Evolutionary conservation across 2,113 vertebrate species (phyloP).

Genomic region (Sceloporus tristichus): DNA sequence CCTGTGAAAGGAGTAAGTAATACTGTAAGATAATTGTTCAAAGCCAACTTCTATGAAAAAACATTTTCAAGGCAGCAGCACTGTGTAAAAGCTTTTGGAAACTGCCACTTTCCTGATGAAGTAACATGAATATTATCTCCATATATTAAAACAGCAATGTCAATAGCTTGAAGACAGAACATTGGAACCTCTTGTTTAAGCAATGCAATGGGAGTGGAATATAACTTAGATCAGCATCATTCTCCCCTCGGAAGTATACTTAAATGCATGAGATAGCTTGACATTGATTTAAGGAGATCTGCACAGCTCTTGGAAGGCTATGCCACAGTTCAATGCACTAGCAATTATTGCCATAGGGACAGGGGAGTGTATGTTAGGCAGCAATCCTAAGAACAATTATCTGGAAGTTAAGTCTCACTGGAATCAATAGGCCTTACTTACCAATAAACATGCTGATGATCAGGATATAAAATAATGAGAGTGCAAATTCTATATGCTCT

Average conservation of each 20-base stretch:
- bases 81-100: conserved; percentile 3
- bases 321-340: conserved; percentile 30
- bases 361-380: not conserved
- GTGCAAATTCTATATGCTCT: not conserved
- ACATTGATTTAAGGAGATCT: conserved; percentile 34
- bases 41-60: not conserved
- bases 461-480: not conserved
- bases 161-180: conserved; percentile 18
- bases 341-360: conserved; percentile 12
- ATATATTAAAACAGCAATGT: conserved; percentile 26
- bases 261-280: conserved; percentile 19
- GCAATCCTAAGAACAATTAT: not conserved
- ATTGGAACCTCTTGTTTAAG: not conserved
- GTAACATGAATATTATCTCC: conserved; percentile 10
- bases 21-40: not conserved
- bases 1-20: not conserved
- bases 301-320: conserved; percentile 4
- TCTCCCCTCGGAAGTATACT: not conserved
- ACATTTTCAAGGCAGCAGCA: not conserved
- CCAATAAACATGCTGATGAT: not conserved
- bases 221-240: conserved; percentile 29
- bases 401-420: not conserved
- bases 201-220: conserved; percentile 15
- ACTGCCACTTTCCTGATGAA: not conserved
- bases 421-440: not conserved